phyloP scores from a whole-genome alignment of 2,888 invertebrate species.

The Uloborus plumipes region DNA sequence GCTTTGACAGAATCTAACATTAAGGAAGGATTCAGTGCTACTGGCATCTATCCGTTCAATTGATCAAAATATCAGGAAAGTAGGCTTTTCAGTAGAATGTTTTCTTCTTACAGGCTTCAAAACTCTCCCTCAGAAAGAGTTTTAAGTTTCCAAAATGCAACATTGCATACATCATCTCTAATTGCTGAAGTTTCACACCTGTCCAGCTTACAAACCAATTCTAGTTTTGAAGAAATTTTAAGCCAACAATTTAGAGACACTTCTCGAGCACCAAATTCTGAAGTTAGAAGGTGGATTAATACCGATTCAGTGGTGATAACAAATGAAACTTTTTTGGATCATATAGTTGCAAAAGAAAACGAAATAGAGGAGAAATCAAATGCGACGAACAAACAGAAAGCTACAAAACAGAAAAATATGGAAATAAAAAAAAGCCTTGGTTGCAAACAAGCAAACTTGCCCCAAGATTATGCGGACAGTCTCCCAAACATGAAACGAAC shows the following conservation, averaged over 20 bases:
- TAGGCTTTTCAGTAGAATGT: neutral
- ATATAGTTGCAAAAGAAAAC: slow-evolving; percentile 1
- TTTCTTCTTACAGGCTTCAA: neutral
- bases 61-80: neutral
- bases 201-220: neutral
- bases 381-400: neutral
- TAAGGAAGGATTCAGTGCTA: neutral
- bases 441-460: neutral
- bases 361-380: slow-evolving; percentile 6
- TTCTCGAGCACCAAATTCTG: neutral
- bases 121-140: neutral
- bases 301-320: neutral
- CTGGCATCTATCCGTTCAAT: neutral
- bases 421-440: neutral
- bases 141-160: neutral
- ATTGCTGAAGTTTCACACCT: neutral
- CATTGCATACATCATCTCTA: neutral
- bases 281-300: neutral
- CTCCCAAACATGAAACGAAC: neutral
- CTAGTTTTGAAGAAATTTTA: neutral
- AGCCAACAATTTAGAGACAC: neutral
- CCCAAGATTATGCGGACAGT: neutral
- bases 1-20: neutral
- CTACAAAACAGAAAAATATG: neutral
- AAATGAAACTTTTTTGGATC: slow-evolving; percentile 3